Evolutionary conservation across 2,797 vertebrate genomes (phyloP), one percentile per base, ranked within the genome.

Genomic region (Eospalax fontanierii): DNA sequence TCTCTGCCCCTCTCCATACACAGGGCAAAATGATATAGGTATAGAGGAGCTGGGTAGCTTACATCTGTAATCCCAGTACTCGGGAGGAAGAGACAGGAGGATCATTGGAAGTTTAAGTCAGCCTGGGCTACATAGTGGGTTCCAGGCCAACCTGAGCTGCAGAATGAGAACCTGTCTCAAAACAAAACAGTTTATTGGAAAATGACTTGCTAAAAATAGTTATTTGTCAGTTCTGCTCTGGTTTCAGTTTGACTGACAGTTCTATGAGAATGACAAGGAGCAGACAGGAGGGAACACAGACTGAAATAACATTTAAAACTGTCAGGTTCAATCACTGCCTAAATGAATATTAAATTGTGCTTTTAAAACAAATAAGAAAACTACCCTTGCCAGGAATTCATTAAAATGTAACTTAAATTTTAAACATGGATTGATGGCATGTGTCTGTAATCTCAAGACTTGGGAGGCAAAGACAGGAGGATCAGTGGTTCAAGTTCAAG

Each of bases 281-380:
- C 30, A 61, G 90, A 65, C n/a, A 18, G 9, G 33, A 18, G 9
- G 26, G n/a, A 40, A 4, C 59, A 75, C 19, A 73, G 24, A 33
- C 4, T 68, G 35, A 33, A 74, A 68, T 74, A 80, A 90, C 79
- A 93, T 50, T 91, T 93, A 50, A 87, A 89, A 46, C 28, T 46
- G 26, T 15, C 70, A 63, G 57, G 24, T 82, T 94, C 12, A 74
- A 2, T 70, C 70, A 35, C 59, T 87, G 59, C 24, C 28, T 74
- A 63, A 61, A 84, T 38, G n/a, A 92, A 83, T 71, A 38, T 79
- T 68, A 89, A 89, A 83, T 83, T 87, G 43, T 78, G 12, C 33
- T 78, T 92, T 68, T 50, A 54, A 76, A 87, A 66, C 87, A 83
- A 63, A 24, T 21, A 79, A 81, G 61, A 92, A 94, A 96, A 43